phyloP scores from a whole-genome alignment of 2,888 invertebrate genomes.

The Tolmerus cingulatus region DNA sequence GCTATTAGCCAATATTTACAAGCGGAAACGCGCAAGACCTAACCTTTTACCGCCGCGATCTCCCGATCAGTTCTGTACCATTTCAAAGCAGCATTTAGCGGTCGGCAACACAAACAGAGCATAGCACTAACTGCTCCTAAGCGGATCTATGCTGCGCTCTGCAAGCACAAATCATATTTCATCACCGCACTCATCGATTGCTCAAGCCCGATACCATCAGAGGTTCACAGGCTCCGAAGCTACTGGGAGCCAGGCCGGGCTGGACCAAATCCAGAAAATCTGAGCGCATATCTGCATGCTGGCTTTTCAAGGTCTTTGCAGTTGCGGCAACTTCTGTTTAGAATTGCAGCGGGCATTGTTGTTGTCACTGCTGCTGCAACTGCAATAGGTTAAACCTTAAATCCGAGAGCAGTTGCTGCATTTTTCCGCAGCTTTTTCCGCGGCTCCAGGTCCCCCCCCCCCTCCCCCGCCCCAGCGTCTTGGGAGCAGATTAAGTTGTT shows the following conservation, averaged over 20 bases:
- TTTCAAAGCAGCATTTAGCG: neutral
- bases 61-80: neutral
- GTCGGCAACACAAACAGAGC: neutral
- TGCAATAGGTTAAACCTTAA: conserved; percentile 31
- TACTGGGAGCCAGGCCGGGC: neutral
- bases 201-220: neutral
- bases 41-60: neutral
- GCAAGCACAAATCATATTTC: neutral
- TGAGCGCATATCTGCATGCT: conserved; percentile 4
- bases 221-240: neutral
- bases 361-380: conserved; percentile 31
- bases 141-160: neutral
- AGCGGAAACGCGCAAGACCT: neutral
- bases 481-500: conserved; percentile 20
- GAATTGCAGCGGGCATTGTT: neutral
- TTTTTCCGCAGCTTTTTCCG: neutral
- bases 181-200: neutral
- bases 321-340: neutral
- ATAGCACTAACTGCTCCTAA: neutral
- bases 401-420: neutral
- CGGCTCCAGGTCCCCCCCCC: neutral
- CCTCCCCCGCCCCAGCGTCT: neutral
- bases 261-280: conserved; percentile 13
- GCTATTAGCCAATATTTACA: neutral
- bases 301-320: conserved; percentile 8